phyloP scores from a whole-genome alignment of 2,888 invertebrate species.

The Eutolmus rufibarbis region DNA sequence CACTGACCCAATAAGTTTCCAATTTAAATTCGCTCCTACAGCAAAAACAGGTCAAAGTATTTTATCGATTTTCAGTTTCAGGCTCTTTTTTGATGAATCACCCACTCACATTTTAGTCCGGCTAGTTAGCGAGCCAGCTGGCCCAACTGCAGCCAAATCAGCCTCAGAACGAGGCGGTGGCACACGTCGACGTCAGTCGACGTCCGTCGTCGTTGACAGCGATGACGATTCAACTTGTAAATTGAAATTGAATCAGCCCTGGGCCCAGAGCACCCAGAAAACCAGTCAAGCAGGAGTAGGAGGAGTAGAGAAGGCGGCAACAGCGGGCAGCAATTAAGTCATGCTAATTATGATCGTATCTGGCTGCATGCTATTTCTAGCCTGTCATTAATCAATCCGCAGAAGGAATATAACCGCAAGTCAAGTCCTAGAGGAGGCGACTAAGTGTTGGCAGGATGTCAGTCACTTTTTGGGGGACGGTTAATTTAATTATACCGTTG shows the following conservation, averaged over 20 bases:
- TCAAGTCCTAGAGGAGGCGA: background rate
- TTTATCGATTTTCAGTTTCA: background rate
- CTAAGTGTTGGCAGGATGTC: conserved; percentile 14
- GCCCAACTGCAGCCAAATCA: background rate
- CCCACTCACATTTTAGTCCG: background rate
- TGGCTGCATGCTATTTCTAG: background rate
- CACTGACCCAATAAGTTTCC: background rate
- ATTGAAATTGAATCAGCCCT: background rate
- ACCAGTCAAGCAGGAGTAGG: background rate
- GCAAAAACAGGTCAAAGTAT: background rate
- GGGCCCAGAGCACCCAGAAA: background rate
- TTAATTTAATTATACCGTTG: background rate
- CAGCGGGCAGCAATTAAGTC: conserved; percentile 7
- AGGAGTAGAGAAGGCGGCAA: background rate
- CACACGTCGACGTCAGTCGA: background rate
- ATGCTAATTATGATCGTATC: conserved; percentile 23
- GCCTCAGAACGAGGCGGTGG: background rate
- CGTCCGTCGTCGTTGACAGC: background rate
- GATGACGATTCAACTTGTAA: background rate
- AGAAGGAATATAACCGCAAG: background rate
- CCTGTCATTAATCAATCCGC: conserved; percentile 9
- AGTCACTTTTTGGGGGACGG: background rate
- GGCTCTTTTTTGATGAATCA: background rate
- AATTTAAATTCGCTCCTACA: background rate
- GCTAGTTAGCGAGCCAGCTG: background rate